Percentiles rank a stretch among this genome's conserved stretches.
These are phyloP conservation scores for Brachyistius frenatus DNA, from an alignment of 2,113 vertebrate species.

Conservation along the genomic window DNA sequence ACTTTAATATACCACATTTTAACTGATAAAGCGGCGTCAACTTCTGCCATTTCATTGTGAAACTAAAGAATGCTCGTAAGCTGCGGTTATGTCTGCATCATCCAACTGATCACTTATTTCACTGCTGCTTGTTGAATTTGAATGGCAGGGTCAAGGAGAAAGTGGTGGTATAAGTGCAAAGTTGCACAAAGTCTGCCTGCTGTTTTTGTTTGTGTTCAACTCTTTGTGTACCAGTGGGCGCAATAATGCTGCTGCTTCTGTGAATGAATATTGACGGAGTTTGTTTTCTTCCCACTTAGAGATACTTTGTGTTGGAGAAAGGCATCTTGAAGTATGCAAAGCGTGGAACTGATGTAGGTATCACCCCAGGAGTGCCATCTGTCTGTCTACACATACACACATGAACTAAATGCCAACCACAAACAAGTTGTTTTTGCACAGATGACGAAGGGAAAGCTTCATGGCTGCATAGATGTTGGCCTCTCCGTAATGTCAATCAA, in stretches of 20 bases:
- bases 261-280: slow-evolving; percentile 4
- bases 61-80: slow-evolving; percentile 16
- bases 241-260: not conserved
- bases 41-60: slow-evolving; percentile 20
- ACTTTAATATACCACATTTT: not conserved
- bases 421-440: slow-evolving; percentile 63
- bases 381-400: not conserved
- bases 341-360: slow-evolving; percentile 90
- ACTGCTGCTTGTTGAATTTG: slow-evolving; percentile 31
- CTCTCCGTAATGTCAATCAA: slow-evolving; percentile 98
- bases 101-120: not conserved
- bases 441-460: slow-evolving; percentile 93
- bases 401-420: not conserved
- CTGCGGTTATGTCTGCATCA: not conserved
- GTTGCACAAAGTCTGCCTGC: not conserved
- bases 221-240: not conserved
- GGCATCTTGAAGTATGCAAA: slow-evolving; percentile 97
- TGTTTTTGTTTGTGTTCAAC: not conserved
- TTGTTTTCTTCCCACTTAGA: slow-evolving; percentile 80
- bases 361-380: not conserved
- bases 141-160: slow-evolving; percentile 11
- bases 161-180: not conserved
- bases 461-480: slow-evolving; percentile 95
- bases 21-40: not conserved
- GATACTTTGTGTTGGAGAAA: slow-evolving; percentile 94